Evolutionary conservation across 2,888 invertebrate genomes (phyloP).

Genomic region (Myopa tessellatipennis): DNA sequence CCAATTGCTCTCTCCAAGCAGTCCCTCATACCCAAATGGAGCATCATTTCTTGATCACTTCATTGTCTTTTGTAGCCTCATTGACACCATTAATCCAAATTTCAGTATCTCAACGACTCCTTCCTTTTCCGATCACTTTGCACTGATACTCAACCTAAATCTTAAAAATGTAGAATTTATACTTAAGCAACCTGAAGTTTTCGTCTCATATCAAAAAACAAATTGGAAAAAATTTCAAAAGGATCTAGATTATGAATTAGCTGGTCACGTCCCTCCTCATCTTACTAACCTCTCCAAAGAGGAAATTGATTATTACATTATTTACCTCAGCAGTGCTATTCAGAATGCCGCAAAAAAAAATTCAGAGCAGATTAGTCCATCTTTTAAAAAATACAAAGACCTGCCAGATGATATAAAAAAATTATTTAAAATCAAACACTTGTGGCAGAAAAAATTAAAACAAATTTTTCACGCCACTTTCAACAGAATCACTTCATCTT

Average conservation of each 20-base stretch:
- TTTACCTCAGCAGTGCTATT: neutral
- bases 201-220: neutral
- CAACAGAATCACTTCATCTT: neutral
- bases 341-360: neutral
- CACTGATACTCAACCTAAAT: neutral
- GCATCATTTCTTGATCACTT: neutral
- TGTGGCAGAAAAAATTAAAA: neutral
- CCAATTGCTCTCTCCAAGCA: neutral
- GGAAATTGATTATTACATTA: neutral
- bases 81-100: neutral
- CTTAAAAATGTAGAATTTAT: neutral
- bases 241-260: neutral
- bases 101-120: neutral
- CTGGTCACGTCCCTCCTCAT: neutral
- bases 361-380: neutral
- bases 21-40: neutral
- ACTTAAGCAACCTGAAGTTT: neutral
- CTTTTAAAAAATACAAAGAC: slow-evolving; percentile 14
- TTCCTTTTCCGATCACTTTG: slow-evolving; percentile 4
- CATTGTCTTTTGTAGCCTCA: neutral
- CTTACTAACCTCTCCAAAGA: neutral
- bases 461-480: neutral
- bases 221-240: slow-evolving; percentile 10
- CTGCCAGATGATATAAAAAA: neutral
- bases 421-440: neutral